phyloP scores from a whole-genome alignment of 2,113 vertebrate species.

The Saguinus imperator region DNA sequence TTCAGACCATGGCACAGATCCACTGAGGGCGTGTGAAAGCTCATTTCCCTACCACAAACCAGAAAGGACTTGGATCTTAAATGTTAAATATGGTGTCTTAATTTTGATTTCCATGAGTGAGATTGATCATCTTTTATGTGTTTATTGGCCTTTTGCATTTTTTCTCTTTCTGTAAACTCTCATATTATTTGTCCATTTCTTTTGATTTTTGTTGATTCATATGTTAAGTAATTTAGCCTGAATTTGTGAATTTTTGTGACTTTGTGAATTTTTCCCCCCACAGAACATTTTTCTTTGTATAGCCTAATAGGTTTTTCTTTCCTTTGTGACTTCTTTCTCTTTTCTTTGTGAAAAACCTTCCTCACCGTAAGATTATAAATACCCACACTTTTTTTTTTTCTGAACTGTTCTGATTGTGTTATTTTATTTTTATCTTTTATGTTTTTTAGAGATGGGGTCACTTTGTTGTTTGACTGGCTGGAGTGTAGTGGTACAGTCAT shows the following conservation, averaged over 20 bases:
- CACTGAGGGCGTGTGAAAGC: fast-evolving
- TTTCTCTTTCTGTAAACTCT: neutral
- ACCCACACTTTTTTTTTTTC: neutral
- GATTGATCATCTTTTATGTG: neutral
- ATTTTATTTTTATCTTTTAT: neutral
- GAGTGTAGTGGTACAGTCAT: neutral
- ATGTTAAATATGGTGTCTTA: neutral
- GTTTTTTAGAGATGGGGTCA: neutral
- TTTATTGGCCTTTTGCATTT: neutral
- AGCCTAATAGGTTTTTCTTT: neutral
- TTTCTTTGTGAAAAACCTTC: neutral
- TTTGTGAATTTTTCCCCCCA: neutral
- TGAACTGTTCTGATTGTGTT: neutral
- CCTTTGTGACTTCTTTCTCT: neutral
- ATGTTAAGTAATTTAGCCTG: neutral
- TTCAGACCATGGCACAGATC: no score
- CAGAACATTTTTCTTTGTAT: neutral
- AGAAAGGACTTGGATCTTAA: neutral
- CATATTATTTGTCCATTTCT: neutral
- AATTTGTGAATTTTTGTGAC: no score
- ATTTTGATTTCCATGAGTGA: neutral
- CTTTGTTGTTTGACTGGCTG: neutral
- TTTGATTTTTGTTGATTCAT: neutral
- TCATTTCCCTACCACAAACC: no score
- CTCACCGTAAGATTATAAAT: neutral